These are phyloP conservation scores for Tryphoninae sp. DNA, from an alignment of 2,888 invertebrate genomes.

Conservation along the genomic window DNA sequence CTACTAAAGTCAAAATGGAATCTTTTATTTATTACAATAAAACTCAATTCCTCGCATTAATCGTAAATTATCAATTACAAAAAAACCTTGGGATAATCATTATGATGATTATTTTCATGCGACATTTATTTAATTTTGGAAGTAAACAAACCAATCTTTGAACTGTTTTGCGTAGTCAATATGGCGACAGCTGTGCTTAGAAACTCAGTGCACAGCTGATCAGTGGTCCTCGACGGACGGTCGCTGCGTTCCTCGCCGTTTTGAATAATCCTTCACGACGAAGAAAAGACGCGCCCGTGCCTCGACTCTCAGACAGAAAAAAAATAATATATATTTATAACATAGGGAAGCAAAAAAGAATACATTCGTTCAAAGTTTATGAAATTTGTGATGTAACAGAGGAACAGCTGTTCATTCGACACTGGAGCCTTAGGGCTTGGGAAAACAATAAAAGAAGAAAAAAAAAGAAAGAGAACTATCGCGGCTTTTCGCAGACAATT, in stretches of 20 bases:
- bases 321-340: constrained; percentile 42
- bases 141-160: constrained; percentile 13
- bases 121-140: neutral
- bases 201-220: constrained; percentile 78
- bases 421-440: constrained; percentile 29
- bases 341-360: constrained; percentile 15
- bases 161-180: constrained; percentile 9
- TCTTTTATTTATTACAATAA: constrained; percentile 17
- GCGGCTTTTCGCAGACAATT: constrained; percentile 5
- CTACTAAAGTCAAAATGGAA: constrained; percentile 64
- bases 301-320: constrained; percentile 29
- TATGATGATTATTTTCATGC: neutral
- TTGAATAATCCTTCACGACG: constrained; percentile 52
- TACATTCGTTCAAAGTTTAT: constrained; percentile 19
- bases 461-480: constrained; percentile 14
- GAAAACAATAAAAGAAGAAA: neutral
- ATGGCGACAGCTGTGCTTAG: constrained; percentile 49
- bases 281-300: constrained; percentile 37
- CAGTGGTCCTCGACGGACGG: constrained; percentile 74
- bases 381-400: constrained; percentile 47
- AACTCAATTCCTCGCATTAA: neutral
- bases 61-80: neutral
- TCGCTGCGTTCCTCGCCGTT: constrained; percentile 65
- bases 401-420: constrained; percentile 29
- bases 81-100: neutral